phyloP scores from a whole-genome alignment of 2,797 vertebrate genomes.

The Danio aesculapii region DNA sequence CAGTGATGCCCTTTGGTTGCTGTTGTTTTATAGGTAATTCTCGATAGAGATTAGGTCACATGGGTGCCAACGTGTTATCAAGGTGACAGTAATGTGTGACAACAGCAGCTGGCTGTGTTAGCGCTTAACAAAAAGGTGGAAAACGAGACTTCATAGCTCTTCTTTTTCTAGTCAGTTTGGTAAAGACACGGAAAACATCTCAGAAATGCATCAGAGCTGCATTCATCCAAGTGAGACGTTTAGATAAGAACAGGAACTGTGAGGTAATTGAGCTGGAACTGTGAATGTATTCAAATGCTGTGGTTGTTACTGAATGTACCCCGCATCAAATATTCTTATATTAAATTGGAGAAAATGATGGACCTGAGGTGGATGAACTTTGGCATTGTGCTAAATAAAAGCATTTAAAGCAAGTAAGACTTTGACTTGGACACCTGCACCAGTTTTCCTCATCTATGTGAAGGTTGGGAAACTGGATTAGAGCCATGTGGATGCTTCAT shows the following conservation, averaged over 20 bases:
- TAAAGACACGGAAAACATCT: constrained; percentile 24
- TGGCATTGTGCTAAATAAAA: constrained; percentile 31
- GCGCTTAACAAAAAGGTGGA: constrained; percentile 9
- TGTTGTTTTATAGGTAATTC: not conserved
- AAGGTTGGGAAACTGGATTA: constrained; percentile 45
- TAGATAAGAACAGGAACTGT: constrained; percentile 12
- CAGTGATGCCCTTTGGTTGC: constrained; percentile 7
- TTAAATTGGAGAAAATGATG: constrained; percentile 8
- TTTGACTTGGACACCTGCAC: not conserved
- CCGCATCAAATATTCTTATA: not conserved
- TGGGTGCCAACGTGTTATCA: constrained; percentile 53
- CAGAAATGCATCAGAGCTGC: constrained; percentile 32
- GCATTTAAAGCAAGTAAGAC: constrained; percentile 19
- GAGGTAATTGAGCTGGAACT: not conserved
- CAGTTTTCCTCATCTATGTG: not conserved
- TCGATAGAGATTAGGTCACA: constrained; percentile 48
- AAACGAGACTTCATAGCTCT: not conserved
- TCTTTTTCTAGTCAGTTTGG: not conserved
- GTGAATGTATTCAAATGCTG: not conserved
- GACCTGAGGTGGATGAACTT: constrained; percentile 4
- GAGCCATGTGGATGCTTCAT: constrained; percentile 57
- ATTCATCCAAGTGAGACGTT: constrained; percentile 33
- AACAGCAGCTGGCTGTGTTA: constrained; percentile 66
- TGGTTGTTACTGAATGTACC: not conserved
- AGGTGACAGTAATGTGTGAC: constrained; percentile 53